These are phyloP conservation scores for Trematomus bernacchii DNA, from an alignment of 2,797 vertebrate species.

Conservation along the genomic window DNA sequence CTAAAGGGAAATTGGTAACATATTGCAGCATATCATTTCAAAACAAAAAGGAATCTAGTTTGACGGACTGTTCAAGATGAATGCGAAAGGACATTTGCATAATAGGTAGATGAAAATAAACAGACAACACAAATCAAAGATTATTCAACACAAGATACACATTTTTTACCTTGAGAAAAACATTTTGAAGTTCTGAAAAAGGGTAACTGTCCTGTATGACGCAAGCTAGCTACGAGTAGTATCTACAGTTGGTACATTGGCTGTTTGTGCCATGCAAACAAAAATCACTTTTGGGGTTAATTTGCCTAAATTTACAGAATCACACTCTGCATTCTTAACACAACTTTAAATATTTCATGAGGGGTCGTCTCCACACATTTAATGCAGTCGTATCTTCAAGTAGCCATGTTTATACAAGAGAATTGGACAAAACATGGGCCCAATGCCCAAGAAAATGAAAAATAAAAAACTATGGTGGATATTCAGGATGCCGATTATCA, in stretches of 20 bases:
- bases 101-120: background rate
- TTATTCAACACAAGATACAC: background rate
- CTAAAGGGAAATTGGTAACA: background rate
- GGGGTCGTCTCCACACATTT: no score
- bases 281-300: background rate
- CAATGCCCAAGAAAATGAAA: background rate
- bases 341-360: no score
- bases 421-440: background rate
- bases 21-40: background rate
- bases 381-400: no score
- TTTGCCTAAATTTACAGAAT: background rate
- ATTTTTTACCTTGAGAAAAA: background rate
- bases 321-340: background rate
- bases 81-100: background rate
- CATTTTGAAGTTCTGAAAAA: background rate
- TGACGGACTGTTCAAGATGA: background rate
- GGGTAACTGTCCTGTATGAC: background rate
- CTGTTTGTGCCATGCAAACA: background rate
- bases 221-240: background rate
- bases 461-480: background rate
- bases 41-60: background rate
- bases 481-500: background rate
- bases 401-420: background rate
- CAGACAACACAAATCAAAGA: slow-evolving; percentile 1
- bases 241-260: background rate